A percentile compares a stretch with the other conserved stretches of the same genome.
Evolutionary conservation across 2,113 vertebrate genomes (phyloP).

Genomic region (Bettongia penicillata): DNA sequence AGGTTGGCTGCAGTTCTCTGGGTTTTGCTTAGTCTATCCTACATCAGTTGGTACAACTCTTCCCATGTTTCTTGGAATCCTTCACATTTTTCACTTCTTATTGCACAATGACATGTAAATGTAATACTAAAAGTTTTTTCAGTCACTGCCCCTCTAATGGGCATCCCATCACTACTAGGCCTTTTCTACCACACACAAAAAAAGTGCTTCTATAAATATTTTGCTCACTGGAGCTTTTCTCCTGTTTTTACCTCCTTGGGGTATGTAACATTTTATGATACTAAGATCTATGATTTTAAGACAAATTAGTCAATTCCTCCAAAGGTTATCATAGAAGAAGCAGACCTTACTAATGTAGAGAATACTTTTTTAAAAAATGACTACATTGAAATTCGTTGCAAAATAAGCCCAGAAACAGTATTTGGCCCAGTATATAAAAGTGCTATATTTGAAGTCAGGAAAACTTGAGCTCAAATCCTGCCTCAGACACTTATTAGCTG

Average conservation of each 20-base stretch:
- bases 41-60: not conserved
- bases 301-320: not conserved
- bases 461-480: not conserved
- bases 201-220: not conserved
- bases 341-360: not conserved
- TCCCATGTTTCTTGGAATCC: not conserved
- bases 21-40: not conserved
- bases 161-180: not conserved
- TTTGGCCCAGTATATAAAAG: not conserved
- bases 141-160: not conserved
- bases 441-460: not conserved
- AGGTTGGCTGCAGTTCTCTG: not conserved
- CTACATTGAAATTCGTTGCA: not conserved
- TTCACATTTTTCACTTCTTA: not conserved
- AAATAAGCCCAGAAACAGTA: not conserved
- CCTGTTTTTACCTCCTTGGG: not conserved
- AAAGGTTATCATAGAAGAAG: not conserved
- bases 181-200: not conserved
- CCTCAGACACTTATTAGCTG: slow-evolving; percentile 18
- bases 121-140: not conserved
- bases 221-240: not conserved
- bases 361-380: not conserved
- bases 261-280: not conserved
- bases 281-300: not conserved
- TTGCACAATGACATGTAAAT: not conserved